Conservation (phyloP, 2,888 invertebrate species). For the Dermolepida albohirtum region DNA sequence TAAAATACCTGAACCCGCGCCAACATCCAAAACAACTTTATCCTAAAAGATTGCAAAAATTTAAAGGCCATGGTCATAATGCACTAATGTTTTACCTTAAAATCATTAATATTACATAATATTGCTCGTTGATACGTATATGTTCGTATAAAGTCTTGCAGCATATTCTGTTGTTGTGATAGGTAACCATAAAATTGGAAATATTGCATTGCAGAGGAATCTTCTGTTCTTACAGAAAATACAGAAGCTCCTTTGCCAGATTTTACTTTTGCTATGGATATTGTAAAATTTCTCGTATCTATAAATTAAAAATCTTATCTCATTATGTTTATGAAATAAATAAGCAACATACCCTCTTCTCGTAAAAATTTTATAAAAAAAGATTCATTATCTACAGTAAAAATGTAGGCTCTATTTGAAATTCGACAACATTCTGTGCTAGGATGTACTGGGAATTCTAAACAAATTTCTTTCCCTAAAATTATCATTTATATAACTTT, state of each 20-base stretch:
- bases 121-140: slow-evolving; percentile 99
- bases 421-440: slow-evolving; percentile 80
- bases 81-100: slow-evolving; percentile 67
- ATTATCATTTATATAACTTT: slow-evolving; percentile 25
- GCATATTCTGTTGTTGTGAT: slow-evolving; percentile 99
- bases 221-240: slow-evolving; percentile 96
- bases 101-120: slow-evolving; percentile 91
- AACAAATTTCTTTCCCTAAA: slow-evolving; percentile 63
- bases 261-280: slow-evolving; percentile 79
- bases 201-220: slow-evolving; percentile 98
- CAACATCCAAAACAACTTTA: slow-evolving; percentile 96
- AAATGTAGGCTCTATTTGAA: slow-evolving; percentile 76
- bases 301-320: slow-evolving; percentile 46
- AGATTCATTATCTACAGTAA: slow-evolving; percentile 79
- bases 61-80: not conserved
- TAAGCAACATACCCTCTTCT: slow-evolving; percentile 66
- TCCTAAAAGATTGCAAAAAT: slow-evolving; percentile 64
- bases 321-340: not conserved
- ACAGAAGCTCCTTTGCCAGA: slow-evolving; percentile 82
- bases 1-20: slow-evolving; percentile 97
- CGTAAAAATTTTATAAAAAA: slow-evolving; percentile 77
- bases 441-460: slow-evolving; percentile 78
- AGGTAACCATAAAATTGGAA: slow-evolving; percentile 99
- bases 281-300: slow-evolving; percentile 82
- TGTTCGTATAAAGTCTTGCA: slow-evolving; percentile 99